Conservation (phyloP, 2,113 vertebrate genomes). For the Bagarius yarrelli region DNA sequence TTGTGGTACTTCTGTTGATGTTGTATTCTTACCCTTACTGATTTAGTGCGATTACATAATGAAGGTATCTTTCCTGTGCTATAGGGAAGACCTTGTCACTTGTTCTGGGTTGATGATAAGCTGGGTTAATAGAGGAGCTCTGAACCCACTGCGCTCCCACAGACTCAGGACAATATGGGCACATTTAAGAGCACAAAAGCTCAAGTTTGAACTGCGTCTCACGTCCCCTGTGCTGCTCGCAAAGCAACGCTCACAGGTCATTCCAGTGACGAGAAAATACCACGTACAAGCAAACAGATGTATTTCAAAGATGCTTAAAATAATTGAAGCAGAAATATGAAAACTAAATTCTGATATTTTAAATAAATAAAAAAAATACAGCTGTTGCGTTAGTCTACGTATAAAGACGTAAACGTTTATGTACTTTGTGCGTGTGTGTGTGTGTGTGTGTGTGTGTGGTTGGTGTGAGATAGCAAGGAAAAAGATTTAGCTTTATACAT, state of each 20-base stretch:
- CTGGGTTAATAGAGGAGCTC: conserved; percentile 57
- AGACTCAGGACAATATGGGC: conserved; percentile 78
- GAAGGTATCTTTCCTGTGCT: conserved; percentile 17
- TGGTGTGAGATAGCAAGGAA: no score
- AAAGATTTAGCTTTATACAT: no score
- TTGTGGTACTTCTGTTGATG: neutral
- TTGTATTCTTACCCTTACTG: neutral
- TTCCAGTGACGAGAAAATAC: conserved; percentile 59
- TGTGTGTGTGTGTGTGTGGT: no score
- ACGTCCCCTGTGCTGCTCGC: conserved; percentile 72
- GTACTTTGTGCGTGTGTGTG: no score
- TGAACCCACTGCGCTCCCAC: conserved; percentile 65
- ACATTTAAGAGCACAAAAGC: conserved; percentile 84
- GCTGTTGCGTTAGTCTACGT: neutral
- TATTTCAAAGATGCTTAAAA: neutral
- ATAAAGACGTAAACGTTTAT: neutral
- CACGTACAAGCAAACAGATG: neutral
- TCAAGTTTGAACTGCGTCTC: conserved; percentile 83
- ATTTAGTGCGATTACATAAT: conserved; percentile 16
- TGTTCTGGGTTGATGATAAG: conserved; percentile 31
- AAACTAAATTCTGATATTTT: neutral
- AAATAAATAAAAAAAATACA: neutral
- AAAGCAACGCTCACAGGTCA: conserved; percentile 73
- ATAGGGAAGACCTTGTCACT: conserved; percentile 4
- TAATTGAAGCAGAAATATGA: no score